A percentile compares a stretch with the other conserved stretches of the same genome.
phyloP scores from a whole-genome alignment of 2,888 invertebrate genomes.

The Atrina japonica region DNA sequence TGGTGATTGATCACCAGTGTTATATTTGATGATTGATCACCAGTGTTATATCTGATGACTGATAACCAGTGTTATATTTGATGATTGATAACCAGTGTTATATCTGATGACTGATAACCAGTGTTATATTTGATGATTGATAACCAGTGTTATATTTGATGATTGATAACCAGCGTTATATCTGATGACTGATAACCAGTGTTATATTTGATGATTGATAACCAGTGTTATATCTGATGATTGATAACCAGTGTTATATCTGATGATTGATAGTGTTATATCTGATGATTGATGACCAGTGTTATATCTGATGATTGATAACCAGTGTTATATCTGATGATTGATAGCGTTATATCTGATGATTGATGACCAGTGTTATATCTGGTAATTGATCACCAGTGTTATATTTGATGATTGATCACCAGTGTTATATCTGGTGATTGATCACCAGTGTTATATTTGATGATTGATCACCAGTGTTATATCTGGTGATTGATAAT shows the following conservation, averaged over 20 bases:
- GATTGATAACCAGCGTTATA: too few relatives aligned
- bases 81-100: conserved; percentile 4
- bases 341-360: not conserved
- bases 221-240: not conserved
- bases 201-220: not conserved
- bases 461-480: too few relatives aligned
- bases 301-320: conserved; percentile 24
- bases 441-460: conserved; percentile 2
- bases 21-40: too few relatives aligned
- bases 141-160: too few relatives aligned
- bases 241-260: too few relatives aligned
- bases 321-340: not conserved
- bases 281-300: too few relatives aligned
- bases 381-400: too few relatives aligned
- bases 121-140: too few relatives aligned
- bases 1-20: too few relatives aligned
- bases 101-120: too few relatives aligned
- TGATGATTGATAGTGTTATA: too few relatives aligned
- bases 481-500: not conserved
- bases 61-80: not conserved
- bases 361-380: too few relatives aligned
- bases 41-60: not conserved
- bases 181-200: not conserved
- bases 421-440: not conserved
- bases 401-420: not conserved